Evolutionary conservation across 2,888 invertebrate species (phyloP), one percentile per base, ranked within the genome.

Genomic region (Drosophila koepferae): DNA sequence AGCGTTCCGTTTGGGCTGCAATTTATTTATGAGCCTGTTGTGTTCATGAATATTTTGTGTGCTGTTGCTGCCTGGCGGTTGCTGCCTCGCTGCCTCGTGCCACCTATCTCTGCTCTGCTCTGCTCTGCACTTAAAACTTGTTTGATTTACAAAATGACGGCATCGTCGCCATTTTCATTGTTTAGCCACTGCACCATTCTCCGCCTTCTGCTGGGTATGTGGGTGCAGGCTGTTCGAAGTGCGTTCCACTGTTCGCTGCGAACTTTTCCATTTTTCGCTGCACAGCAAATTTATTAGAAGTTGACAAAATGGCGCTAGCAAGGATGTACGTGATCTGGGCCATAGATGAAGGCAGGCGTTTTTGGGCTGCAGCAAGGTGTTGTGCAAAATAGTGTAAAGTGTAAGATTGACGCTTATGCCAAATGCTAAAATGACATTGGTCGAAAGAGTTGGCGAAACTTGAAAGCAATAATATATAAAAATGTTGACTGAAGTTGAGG

Each of bases 21-120:
- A 81, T 81, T 83, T 86, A 86, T 86, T 83, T 86, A 86, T 83
- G 81, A 86, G 83, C 75, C 81, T 80, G 83, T 80, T 83, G 81
- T 86, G 83, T 85, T 86, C 86, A 82, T 83, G 83, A 82, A 83
- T 86, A 86, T 83, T 83, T 86, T 76, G 83, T 80, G 49, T 46
- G 66, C 54, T 48, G 63, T 18, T 54, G 43, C 23, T 58, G 59
- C 58, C 38, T 56, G 56, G 56, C 56, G 31, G 56, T 34, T 63
- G 63, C 18, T 53, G 70, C 60, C 31, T 46, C 70, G 56, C 49
- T 49, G 49, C n/a, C n/a, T n/a, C 18, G 34, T 65, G 56, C 53
- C 73, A 71, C 72, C 78, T 74, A 67, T 44, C 66, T 23, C 54
- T 36, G 38, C 64, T 36, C 53, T 56, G 64, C 55, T 66, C 62